Evolutionary conservation across 2,888 invertebrate genomes (phyloP).

Genomic region (Drosophila borborema): DNA sequence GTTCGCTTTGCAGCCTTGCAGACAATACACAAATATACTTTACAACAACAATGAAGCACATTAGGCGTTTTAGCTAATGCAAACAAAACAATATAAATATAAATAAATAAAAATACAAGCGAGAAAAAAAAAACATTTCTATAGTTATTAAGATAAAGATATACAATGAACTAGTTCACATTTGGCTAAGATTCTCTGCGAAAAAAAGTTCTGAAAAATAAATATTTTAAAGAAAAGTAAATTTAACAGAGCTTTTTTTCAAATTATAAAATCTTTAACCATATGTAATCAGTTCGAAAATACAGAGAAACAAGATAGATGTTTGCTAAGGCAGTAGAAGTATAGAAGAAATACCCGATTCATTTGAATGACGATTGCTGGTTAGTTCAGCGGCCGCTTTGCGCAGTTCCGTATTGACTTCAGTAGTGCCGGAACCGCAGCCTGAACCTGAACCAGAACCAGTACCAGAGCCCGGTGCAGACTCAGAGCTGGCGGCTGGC

Average conservation of each 20-base stretch:
- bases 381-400: constrained; percentile 69
- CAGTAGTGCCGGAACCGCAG: constrained; percentile 24
- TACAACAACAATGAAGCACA: neutral
- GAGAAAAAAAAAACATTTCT: neutral
- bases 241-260: neutral
- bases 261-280: neutral
- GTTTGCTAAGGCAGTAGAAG: constrained; percentile 2
- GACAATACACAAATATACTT: neutral
- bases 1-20: neutral
- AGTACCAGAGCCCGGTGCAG: neutral
- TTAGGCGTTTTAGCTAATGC: neutral
- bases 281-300: constrained; percentile 13
- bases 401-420: constrained; percentile 82
- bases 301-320: constrained; percentile 2
- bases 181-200: neutral
- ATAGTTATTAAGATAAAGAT: neutral
- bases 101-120: constrained; percentile 4
- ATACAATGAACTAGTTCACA: constrained; percentile 11
- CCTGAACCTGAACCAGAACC: neutral
- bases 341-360: constrained; percentile 82
- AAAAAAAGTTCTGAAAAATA: neutral
- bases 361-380: constrained; percentile 85
- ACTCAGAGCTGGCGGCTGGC: constrained; percentile 10
- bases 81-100: neutral
- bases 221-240: neutral